phyloP scores from a whole-genome alignment of 2,888 invertebrate genomes.

The Caenorhabditis virilis region DNA sequence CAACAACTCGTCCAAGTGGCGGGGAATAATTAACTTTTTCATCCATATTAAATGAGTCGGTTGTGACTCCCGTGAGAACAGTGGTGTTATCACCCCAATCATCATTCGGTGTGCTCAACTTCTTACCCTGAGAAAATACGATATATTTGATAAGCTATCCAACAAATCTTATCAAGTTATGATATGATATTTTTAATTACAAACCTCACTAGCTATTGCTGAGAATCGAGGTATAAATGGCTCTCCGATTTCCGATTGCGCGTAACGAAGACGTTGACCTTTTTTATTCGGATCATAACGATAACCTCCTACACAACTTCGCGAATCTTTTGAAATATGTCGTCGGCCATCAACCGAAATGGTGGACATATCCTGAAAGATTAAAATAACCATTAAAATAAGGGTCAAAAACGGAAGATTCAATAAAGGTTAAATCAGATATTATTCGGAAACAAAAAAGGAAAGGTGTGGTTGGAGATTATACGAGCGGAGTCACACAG shows the following conservation, averaged over 20 bases:
- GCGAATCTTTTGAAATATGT: constrained; percentile 29
- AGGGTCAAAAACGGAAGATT: background rate
- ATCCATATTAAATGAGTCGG: constrained; percentile 58
- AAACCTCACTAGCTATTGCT: constrained; percentile 57
- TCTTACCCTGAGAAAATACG: constrained; percentile 37
- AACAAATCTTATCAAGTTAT: background rate
- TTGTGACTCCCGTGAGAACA: constrained; percentile 63
- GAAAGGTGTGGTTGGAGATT: too few species aligned
- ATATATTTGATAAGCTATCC: background rate
- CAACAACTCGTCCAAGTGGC: constrained; percentile 46
- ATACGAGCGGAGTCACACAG: too few species aligned
- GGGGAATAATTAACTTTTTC: constrained; percentile 47
- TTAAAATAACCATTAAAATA: background rate
- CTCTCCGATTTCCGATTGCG: constrained; percentile 54
- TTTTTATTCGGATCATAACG: constrained; percentile 32
- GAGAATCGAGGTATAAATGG: constrained; percentile 60
- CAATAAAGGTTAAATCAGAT: too few species aligned
- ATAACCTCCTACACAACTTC: constrained; percentile 35
- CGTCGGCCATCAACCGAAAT: constrained; percentile 5
- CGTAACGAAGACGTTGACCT: constrained; percentile 39
- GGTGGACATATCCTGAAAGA: background rate
- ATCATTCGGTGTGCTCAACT: constrained; percentile 43
- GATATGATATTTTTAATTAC: constrained; percentile 1
- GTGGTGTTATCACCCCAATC: constrained; percentile 66
- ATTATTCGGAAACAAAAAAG: too few species aligned